Percentiles rank a stretch among this genome's conserved stretches.
Evolutionary conservation across 1,140 invertebrate species (phyloP).

Genomic region (Procambarus virginalis): DNA sequence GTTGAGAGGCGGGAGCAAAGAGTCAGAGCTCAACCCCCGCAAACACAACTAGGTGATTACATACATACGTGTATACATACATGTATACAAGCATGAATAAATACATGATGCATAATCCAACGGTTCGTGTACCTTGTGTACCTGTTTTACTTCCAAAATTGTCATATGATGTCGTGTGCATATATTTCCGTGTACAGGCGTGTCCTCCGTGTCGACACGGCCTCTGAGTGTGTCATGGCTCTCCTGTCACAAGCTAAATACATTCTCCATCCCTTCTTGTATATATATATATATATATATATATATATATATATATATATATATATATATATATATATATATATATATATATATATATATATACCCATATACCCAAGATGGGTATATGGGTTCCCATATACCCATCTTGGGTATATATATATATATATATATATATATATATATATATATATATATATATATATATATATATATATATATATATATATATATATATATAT

Average conservation of each 20-base stretch:
- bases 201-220: not conserved
- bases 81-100: not conserved
- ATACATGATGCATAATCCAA: not conserved
- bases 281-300: constrained; percentile 38
- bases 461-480: constrained; percentile 19
- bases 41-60: too few species aligned
- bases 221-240: too few species aligned
- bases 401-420: constrained; percentile 5
- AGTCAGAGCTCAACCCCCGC: too few species aligned
- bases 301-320: constrained; percentile 30
- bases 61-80: too few species aligned
- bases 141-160: not conserved
- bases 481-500: constrained; percentile 18
- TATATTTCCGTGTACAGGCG: not conserved
- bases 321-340: constrained; percentile 32
- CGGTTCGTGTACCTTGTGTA: not conserved
- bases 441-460: constrained; percentile 11
- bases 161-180: not conserved
- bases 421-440: not conserved
- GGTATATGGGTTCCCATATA: not conserved
- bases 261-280: not conserved
- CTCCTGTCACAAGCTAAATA: not conserved
- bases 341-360: constrained; percentile 18
- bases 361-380: not conserved
- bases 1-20: too few species aligned